Conservation (phyloP, 2,888 invertebrate species). For the Odontocerum albicorne region DNA sequence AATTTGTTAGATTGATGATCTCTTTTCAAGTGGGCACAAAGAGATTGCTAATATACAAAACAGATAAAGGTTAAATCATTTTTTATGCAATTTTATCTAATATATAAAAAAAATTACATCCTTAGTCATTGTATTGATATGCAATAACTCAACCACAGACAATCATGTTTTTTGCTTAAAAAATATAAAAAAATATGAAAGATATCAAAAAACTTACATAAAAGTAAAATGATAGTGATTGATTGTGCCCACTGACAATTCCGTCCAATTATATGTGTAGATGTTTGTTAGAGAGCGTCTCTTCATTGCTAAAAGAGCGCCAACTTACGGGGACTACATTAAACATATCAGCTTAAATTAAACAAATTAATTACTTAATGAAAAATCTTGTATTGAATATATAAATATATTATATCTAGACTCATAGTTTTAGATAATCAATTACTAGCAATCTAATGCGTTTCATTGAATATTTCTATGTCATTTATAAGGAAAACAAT, state of each 20-base stretch:
- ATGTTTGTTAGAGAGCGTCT: conserved; percentile 61
- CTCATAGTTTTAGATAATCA: conserved; percentile 36
- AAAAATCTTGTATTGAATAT: conserved; percentile 54
- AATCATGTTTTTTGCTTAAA: neutral
- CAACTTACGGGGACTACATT: conserved; percentile 66
- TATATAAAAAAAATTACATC: no score
- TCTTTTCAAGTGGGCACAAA: conserved; percentile 35
- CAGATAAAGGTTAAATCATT: no score
- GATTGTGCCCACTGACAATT: conserved; percentile 54
- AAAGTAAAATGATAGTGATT: neutral
- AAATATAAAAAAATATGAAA: conserved; percentile 1
- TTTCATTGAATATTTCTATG: no score
- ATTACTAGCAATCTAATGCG: conserved; percentile 33
- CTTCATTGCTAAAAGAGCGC: conserved; percentile 53
- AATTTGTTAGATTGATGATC: conserved; percentile 36
- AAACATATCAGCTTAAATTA: conserved; percentile 74
- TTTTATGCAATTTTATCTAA: no score
- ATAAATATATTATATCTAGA: conserved; percentile 34
- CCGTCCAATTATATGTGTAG: conserved; percentile 58
- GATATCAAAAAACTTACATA: neutral
- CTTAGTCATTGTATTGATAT: neutral
- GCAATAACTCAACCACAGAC: neutral
- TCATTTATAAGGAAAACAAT: no score
- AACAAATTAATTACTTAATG: conserved; percentile 45
- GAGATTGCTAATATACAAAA: no score